A percentile compares a stretch with the other conserved stretches of the same genome.
phyloP scores from a whole-genome alignment of 2,888 invertebrate genomes.

The Antitype chi region DNA sequence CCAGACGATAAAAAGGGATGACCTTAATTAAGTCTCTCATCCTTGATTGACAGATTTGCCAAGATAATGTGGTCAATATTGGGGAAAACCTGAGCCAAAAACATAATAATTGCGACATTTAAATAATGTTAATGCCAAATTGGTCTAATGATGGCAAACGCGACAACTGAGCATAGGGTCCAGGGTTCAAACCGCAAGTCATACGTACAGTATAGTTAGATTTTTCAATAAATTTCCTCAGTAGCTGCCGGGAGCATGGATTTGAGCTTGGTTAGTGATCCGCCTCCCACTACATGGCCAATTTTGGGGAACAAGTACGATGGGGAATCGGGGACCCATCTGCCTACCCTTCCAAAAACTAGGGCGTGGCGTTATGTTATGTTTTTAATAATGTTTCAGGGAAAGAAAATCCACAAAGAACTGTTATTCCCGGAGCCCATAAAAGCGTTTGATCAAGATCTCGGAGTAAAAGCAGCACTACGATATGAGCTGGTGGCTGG shows the following conservation, averaged over 20 bases:
- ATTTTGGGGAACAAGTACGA: too few species aligned
- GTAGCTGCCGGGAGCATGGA: neutral
- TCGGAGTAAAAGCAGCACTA: slow-evolving; percentile 93
- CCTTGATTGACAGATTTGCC: slow-evolving; percentile 3
- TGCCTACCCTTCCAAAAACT: neutral
- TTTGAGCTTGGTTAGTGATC: neutral
- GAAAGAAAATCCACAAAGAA: slow-evolving; percentile 93
- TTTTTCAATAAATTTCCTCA: neutral
- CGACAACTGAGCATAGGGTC: too few species aligned
- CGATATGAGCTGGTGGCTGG: slow-evolving; percentile 95
- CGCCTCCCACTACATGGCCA: neutral
- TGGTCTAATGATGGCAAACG: neutral
- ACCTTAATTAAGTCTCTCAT: slow-evolving; percentile 24
- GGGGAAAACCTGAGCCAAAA: neutral
- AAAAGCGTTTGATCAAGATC: slow-evolving; percentile 95
- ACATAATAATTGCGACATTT: neutral
- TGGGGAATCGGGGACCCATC: too few species aligned
- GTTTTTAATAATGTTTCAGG: slow-evolving; percentile 85
- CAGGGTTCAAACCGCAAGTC: too few species aligned
- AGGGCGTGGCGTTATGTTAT: neutral
- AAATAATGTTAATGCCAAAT: neutral
- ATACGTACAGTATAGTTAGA: neutral
- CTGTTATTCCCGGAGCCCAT: slow-evolving; percentile 93
- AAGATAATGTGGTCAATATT: slow-evolving; percentile 11
- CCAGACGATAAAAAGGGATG: slow-evolving; percentile 31